Conservation (phyloP, 2,888 invertebrate species). For the Caenorhabditis sp. region DNA sequence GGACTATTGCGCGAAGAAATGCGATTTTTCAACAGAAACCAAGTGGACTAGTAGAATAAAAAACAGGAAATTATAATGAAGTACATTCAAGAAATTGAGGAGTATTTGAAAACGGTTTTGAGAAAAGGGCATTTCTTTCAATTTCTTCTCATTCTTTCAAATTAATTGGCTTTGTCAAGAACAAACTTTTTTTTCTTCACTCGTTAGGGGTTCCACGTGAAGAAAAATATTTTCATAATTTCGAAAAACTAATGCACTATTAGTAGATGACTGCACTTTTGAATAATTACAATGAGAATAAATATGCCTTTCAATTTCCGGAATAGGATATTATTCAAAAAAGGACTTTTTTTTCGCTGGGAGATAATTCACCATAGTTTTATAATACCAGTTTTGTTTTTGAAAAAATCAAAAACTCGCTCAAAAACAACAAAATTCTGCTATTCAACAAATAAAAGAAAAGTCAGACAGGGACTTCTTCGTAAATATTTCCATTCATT, state of each 20-base stretch:
- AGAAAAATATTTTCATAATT: too few species aligned
- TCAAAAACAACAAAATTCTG: not conserved
- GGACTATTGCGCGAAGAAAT: slow-evolving; percentile 1
- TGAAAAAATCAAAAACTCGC: not conserved
- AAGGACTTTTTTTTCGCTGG: too few species aligned
- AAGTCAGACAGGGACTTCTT: not conserved
- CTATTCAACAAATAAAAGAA: not conserved
- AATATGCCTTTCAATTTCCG: not conserved
- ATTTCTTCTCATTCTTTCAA: not conserved
- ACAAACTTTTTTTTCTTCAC: not conserved
- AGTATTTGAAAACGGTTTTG: not conserved
- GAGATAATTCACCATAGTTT: not conserved
- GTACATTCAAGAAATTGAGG: not conserved
- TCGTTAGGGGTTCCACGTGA: not conserved
- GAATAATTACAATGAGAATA: not conserved
- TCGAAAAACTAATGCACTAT: too few species aligned
- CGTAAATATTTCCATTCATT: not conserved
- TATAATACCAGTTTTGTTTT: not conserved
- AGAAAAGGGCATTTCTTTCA: not conserved
- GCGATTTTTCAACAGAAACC: not conserved
- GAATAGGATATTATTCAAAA: not conserved
- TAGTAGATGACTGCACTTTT: not conserved
- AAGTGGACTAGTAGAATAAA: not conserved
- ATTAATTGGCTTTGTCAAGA: slow-evolving; percentile 1
- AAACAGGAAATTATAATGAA: not conserved